These are phyloP conservation scores for Bovichtus variegatus DNA, from an alignment of 2,797 vertebrate genomes.

Conservation along the genomic window DNA sequence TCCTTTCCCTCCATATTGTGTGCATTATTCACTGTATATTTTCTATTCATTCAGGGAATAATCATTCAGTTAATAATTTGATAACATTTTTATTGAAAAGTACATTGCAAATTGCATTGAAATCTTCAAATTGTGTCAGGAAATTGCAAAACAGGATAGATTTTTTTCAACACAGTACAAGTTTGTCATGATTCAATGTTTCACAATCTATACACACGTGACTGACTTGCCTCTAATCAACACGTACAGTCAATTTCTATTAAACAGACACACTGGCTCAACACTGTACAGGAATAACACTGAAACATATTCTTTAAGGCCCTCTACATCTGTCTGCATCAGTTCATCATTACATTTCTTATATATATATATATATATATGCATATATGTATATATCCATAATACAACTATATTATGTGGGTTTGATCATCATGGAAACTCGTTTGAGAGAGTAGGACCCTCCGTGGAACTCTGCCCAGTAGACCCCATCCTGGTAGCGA, in stretches of 20 bases:
- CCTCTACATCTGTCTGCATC: not conserved
- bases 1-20: not conserved
- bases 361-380: no score
- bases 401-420: conserved; percentile 52
- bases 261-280: conserved; percentile 2
- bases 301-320: not conserved
- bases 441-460: conserved; percentile 92
- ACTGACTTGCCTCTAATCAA: not conserved
- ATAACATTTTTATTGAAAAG: conserved; percentile 44
- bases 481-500: conserved; percentile 93
- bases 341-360: not conserved
- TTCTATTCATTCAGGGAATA: not conserved
- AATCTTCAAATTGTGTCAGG: not conserved
- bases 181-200: not conserved
- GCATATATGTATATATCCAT: not conserved
- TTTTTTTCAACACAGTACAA: not conserved
- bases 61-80: not conserved
- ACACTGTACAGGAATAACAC: conserved; percentile 6
- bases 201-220: not conserved
- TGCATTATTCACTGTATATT: not conserved
- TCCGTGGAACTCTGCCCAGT: conserved; percentile 93
- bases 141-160: conserved; percentile 16
- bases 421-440: conserved; percentile 91
- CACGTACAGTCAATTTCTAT: not conserved
- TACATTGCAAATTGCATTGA: not conserved